A percentile compares a stretch with the other conserved stretches of the same genome.
Conservation (phyloP, 2,888 invertebrate genomes). For the Dusona sp. region DNA sequence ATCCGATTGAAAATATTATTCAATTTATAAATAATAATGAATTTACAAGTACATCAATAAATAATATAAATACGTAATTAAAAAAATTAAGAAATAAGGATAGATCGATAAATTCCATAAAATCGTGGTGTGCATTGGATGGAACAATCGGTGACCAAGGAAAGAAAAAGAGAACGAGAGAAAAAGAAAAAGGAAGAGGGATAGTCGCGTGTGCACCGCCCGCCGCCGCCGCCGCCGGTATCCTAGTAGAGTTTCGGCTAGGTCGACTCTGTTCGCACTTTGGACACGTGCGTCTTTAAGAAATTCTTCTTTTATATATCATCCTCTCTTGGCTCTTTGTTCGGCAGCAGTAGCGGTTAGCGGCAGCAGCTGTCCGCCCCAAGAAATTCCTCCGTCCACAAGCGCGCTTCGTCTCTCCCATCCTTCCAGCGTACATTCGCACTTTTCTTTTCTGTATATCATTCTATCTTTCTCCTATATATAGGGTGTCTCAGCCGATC, state of each 20-base stretch:
- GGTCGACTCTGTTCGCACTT: constrained; percentile 66
- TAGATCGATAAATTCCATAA: constrained; percentile 6
- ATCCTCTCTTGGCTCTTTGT: constrained; percentile 77
- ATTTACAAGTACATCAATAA: too few species aligned
- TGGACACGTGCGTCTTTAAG: constrained; percentile 82
- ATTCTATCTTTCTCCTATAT: background rate
- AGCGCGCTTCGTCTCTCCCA: constrained; percentile 66
- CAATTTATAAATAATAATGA: too few species aligned
- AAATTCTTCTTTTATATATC: constrained; percentile 80
- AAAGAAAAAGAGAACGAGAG: background rate
- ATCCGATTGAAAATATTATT: too few species aligned
- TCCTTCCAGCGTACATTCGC: constrained; percentile 21
- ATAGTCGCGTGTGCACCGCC: constrained; percentile 62
- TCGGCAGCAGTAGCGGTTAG: constrained; percentile 74
- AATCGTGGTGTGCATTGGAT: constrained; percentile 24
- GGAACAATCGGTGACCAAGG: constrained; percentile 28
- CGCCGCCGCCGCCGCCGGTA: background rate
- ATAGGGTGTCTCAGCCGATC: too few species aligned
- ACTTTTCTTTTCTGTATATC: constrained; percentile 49
- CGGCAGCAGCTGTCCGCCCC: constrained; percentile 80
- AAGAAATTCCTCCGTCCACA: constrained; percentile 82
- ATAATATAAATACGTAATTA: background rate
- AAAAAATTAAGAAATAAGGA: background rate
- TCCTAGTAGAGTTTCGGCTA: constrained; percentile 41
- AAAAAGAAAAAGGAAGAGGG: constrained; percentile 14